Base-by-base conservation (phyloP, 2,797 vertebrate species). In the Cetoscarus ocellatus region DNA sequence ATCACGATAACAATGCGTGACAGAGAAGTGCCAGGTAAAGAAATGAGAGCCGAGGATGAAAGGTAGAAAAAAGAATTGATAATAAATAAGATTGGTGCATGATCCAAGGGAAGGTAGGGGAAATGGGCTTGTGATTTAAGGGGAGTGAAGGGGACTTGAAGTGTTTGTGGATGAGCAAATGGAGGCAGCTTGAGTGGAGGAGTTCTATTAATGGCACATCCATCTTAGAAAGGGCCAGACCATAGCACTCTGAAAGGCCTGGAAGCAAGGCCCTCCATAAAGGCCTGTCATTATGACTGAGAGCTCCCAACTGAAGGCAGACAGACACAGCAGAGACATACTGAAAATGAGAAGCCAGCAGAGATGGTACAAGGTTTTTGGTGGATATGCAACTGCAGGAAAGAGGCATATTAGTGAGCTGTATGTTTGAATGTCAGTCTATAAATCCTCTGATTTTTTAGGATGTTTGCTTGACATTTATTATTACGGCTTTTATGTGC, bases 251-350 rank as follows among this genome's bases (percentile, higher is more conserved):
- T 11, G 14, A 77, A 69, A 80, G 70, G 55, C 73, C 70, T 43
- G 61, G 59, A 77, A 70, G 66, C 80, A 79, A 86, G 77, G 83
- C 75, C 77, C 79, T 72, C 67, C 83, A 86, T 85, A 89, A 86
- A 90, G 73, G 70, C 80, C 78, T 83, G 88, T 88, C 89, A 85
- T 90, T 88, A 89, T 86, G 79, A 86, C 69, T 56, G 83, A 89
- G 79, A 74, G 76, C 79, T 82, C 55, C 43, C 58, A n/a, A 15
- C 62, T 56, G 71, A 79, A 70, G 73, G 75, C 74, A 61, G 70
- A 68, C 55, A 45, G 66, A 72, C 77, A 62, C 10, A 11, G 61
- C 59, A 62, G 75, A 79, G 63, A 65, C 58, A 35, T 68, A 71
- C 75, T 80, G 77, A 84, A 85, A 70, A 63, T 55, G 69, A 49